Evolutionary conservation across 2,797 vertebrate genomes (phyloP).

Genomic region (Lepilemur septentrionalis): DNA sequence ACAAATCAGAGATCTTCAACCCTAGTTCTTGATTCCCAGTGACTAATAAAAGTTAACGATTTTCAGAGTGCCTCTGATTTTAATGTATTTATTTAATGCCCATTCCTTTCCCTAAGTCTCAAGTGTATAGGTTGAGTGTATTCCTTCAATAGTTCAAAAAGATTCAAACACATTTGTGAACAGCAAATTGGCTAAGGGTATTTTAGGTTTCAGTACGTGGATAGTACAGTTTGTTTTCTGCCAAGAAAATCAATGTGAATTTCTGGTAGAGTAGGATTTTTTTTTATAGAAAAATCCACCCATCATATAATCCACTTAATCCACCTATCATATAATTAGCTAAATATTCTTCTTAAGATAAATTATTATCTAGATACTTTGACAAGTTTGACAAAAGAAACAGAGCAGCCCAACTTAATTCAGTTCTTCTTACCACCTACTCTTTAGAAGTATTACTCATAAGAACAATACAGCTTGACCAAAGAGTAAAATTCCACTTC

Average conservation of each 20-base stretch:
- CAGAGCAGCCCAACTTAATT: not conserved
- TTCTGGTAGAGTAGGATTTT: not conserved
- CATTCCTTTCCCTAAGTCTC: not conserved
- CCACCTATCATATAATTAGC: not conserved
- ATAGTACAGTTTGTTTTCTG: not conserved
- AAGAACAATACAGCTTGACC: not conserved
- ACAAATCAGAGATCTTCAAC: not conserved
- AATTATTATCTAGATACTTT: not conserved
- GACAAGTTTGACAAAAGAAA: conserved; percentile 1
- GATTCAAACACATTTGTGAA: not conserved
- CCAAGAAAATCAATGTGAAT: not conserved
- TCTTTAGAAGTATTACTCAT: not conserved
- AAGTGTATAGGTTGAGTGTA: not conserved
- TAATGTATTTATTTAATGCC: not conserved
- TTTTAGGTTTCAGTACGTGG: not conserved
- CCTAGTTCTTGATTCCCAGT: not conserved
- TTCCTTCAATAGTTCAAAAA: not conserved
- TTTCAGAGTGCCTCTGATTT: not conserved
- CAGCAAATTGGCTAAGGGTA: not conserved
- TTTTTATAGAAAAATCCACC: not conserved
- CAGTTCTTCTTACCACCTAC: not conserved
- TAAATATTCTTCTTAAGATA: not conserved
- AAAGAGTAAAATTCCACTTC: not conserved
- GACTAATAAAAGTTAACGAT: not conserved
- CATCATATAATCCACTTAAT: not conserved